A percentile compares a stretch with the other conserved stretches of the same genome.
Evolutionary conservation across 64 coral and sea anemone genomes (phyloP).

Genomic region (Montipora sp.): DNA sequence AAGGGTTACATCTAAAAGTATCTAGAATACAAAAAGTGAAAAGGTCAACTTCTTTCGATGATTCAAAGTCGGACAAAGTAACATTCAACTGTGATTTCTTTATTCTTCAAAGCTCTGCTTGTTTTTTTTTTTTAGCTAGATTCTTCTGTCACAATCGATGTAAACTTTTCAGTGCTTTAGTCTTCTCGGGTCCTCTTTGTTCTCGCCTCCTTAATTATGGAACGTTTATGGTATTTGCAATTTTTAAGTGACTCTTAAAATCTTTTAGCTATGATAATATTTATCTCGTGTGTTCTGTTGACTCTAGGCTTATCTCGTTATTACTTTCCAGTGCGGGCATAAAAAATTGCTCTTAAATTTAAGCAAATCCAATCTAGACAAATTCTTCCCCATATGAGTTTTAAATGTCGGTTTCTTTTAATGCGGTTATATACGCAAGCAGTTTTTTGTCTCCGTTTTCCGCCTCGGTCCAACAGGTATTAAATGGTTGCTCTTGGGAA

Average conservation of each 20-base stretch:
- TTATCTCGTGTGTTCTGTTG: conserved; percentile 17
- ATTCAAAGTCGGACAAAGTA: not conserved
- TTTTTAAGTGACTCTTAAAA: conserved; percentile 9
- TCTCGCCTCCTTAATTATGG: conserved; percentile 1
- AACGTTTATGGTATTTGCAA: conserved; percentile 30
- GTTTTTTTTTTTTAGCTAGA: not conserved
- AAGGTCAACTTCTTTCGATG: not conserved
- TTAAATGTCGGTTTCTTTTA: conserved; percentile 45
- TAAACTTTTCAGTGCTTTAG: not conserved
- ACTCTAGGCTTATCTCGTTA: conserved; percentile 42
- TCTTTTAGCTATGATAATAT: not conserved
- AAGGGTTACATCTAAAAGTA: not conserved
- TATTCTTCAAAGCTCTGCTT: not conserved
- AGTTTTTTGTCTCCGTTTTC: conserved; percentile 29
- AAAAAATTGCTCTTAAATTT: conserved; percentile 30
- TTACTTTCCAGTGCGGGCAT: conserved; percentile 1
- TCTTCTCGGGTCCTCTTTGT: not conserved
- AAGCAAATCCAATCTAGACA: not conserved
- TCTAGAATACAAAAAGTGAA: not conserved
- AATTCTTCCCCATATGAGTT: not conserved
- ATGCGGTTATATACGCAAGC: not conserved
- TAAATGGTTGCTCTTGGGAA: conserved; percentile 1
- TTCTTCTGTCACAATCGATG: not conserved
- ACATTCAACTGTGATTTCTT: not conserved
- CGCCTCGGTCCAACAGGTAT: not conserved